These are phyloP conservation scores for Cheilosia vulpina DNA, from an alignment of 2,888 invertebrate genomes.

Conservation along the genomic window DNA sequence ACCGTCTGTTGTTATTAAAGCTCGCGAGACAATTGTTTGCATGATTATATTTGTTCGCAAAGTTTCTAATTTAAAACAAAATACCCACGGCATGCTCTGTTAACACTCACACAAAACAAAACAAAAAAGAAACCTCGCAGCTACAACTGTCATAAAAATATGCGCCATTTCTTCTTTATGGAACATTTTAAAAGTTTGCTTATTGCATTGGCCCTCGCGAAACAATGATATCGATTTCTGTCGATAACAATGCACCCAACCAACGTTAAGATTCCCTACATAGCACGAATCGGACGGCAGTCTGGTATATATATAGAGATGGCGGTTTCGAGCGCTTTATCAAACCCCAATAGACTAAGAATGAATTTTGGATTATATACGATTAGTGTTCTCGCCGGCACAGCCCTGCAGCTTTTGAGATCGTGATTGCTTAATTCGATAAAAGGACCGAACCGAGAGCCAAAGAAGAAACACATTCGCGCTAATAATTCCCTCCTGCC, in stretches of 20 bases:
- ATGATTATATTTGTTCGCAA: too few species aligned
- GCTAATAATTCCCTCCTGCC: constrained; percentile 62
- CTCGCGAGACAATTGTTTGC: too few species aligned
- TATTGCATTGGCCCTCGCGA: constrained; percentile 75
- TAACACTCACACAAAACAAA: too few species aligned
- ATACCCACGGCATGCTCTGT: neutral
- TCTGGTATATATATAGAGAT: neutral
- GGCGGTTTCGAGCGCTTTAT: constrained; percentile 25
- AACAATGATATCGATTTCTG: constrained; percentile 48
- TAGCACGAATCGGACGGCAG: neutral
- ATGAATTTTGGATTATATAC: constrained; percentile 71
- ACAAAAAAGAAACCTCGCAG: constrained; percentile 31
- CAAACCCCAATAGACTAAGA: constrained; percentile 61
- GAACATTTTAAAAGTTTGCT: constrained; percentile 82
- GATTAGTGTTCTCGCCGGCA: constrained; percentile 50
- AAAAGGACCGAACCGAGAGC: constrained; percentile 30
- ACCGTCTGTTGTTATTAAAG: too few species aligned
- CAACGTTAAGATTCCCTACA: constrained; percentile 13
- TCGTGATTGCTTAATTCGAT: constrained; percentile 51
- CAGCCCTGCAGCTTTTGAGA: constrained; percentile 2
- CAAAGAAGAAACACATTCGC: constrained; percentile 46
- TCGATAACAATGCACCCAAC: constrained; percentile 61
- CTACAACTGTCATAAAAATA: constrained; percentile 83
- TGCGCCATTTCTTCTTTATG: constrained; percentile 84
- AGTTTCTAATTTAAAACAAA: neutral